These are phyloP conservation scores for Amphipyra tragopoginis DNA, from an alignment of 2,888 invertebrate species.

Conservation along the genomic window DNA sequence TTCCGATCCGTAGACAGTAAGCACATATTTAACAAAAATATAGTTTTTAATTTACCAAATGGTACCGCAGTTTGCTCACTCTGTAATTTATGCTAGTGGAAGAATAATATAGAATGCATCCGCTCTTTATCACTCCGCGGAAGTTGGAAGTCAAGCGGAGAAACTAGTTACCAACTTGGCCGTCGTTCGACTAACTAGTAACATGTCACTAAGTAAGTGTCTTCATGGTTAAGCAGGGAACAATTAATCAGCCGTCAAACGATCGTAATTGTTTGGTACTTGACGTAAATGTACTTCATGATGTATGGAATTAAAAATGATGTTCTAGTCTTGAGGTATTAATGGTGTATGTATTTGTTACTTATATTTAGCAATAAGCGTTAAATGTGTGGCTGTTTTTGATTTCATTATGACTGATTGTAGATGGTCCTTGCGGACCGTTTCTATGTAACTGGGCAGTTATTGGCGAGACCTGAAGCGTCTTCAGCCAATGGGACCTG, in stretches of 20 bases:
- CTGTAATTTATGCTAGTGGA: constrained; percentile 17
- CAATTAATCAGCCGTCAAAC: constrained; percentile 40
- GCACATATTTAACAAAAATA: too few species aligned
- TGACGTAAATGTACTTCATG: constrained; percentile 9
- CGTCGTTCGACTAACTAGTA: constrained; percentile 32
- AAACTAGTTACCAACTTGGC: constrained; percentile 46
- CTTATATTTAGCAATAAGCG: too few species aligned
- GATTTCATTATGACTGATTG: too few species aligned
- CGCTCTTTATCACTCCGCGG: constrained; percentile 35
- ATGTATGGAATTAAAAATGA: neutral
- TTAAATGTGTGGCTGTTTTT: too few species aligned
- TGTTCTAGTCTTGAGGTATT: too few species aligned
- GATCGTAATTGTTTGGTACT: constrained; percentile 17
- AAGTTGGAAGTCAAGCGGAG: constrained; percentile 44
- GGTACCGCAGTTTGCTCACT: constrained; percentile 9
- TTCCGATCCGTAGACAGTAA: too few species aligned
- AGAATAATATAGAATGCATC: constrained; percentile 45
- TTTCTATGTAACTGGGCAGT: too few species aligned
- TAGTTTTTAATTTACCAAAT: neutral
- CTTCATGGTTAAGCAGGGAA: constrained; percentile 32
- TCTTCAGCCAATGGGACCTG: too few species aligned
- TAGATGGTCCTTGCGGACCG: too few species aligned
- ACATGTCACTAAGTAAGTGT: constrained; percentile 48
- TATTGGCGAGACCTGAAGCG: too few species aligned
- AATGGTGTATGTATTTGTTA: too few species aligned